Base-by-base conservation (phyloP, 2,113 vertebrate species). In the Proterorhinus semilunaris region DNA sequence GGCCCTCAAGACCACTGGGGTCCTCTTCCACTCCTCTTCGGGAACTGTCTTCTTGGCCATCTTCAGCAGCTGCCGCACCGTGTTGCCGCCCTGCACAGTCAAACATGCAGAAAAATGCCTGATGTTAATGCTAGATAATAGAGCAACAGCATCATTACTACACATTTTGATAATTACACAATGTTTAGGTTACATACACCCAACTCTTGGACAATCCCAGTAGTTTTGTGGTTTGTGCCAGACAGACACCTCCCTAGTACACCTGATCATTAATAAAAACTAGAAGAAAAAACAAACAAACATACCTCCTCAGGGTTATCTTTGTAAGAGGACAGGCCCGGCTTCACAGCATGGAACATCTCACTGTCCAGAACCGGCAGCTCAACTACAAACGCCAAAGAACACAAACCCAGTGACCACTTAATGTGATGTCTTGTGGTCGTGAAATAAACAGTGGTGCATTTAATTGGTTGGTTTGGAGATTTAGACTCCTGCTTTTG, bases 261-360 rank as follows among this genome's bases (percentile, higher is more conserved):
- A 67, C 65, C 66, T 78, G 57, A 70, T 80, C 43, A 61, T 68
- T 76, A 73, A 78, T 82, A 65, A 82, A 70, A 50, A 59, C n/a
- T 69, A n/a, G 54, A 69, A 69, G 63, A 12, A 1, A 27, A 72
- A 49, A n/a, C n/a, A 36, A 8, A 1, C 43, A 77, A 54, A 78
- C 91, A 88, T 90, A 99, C 98, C 94, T 93, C 91, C 71, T 96
- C 92, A 57, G 95, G 96, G 57, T 94, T 91, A 89, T 97, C 94
- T 82, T 93, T 95, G 74, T 96, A 98, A 6, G 95, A 94, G 82
- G 98, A 99, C 72, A 99, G 93, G 77, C 98, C 98, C 43, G 98
- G 98, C 78, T 99, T 99, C 86, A 99, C 93, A 66, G 95, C 96
- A 4, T 98, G 95, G 91, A 95, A 99, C 80, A 99, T 91, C 90